Percentiles rank a stretch among this genome's conserved stretches.
Conservation (phyloP, 2,797 vertebrate genomes). For the Chloroceryle inda region DNA sequence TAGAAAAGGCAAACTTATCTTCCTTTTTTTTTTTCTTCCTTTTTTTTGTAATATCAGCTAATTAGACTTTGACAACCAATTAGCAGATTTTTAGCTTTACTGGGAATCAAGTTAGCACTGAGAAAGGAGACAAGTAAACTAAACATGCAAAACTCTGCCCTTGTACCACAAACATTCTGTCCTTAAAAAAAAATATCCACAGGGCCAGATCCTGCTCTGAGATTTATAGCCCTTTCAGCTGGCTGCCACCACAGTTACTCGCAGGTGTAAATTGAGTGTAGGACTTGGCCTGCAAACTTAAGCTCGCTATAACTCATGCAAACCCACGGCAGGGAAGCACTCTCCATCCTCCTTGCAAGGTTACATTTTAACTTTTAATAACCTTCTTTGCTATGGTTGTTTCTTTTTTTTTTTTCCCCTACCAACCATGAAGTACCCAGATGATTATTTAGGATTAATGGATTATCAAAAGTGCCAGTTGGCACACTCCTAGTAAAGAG, state of each 20-base stretch:
- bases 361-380: slow-evolving; percentile 74
- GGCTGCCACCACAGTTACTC: background rate
- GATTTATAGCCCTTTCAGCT: slow-evolving; percentile 37
- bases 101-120: slow-evolving; percentile 38
- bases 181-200: slow-evolving; percentile 12
- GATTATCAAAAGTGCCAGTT: slow-evolving; percentile 85
- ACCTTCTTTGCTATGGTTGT: slow-evolving; percentile 11
- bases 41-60: slow-evolving; percentile 45
- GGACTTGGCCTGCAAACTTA: slow-evolving; percentile 32
- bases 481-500: slow-evolving; percentile 77
- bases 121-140: slow-evolving; percentile 55
- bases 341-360: slow-evolving; percentile 63
- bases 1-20: slow-evolving; percentile 66
- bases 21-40: background rate
- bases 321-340: background rate
- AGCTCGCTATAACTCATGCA: slow-evolving; percentile 41
- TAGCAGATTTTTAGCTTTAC: slow-evolving; percentile 69
- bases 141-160: slow-evolving; percentile 44
- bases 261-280: slow-evolving; percentile 27
- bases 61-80: slow-evolving; percentile 75
- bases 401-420: background rate
- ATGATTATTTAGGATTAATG: slow-evolving; percentile 87
- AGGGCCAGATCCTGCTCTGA: background rate
- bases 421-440: slow-evolving; percentile 72
- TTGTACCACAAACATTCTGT: slow-evolving; percentile 4